Conservation (phyloP, 2,113 vertebrate species). For the Pycnonotus jocosus region DNA sequence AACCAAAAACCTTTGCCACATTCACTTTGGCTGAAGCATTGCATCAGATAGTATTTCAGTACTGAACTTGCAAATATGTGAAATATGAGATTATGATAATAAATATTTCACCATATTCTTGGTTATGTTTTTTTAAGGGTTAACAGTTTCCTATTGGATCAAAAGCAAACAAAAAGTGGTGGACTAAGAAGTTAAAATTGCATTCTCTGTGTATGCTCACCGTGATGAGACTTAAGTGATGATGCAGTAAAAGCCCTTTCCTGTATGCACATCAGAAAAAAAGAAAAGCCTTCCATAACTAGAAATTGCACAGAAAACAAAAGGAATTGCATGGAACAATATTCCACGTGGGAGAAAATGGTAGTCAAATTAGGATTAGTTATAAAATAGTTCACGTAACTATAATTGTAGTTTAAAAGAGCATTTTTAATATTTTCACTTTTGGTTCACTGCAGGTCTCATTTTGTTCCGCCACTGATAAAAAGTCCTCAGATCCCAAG, state of each 20-base stretch:
- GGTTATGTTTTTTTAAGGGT: constrained; percentile 59
- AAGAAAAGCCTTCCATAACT: not conserved
- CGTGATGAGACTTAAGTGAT: constrained; percentile 34
- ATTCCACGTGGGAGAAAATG: not conserved
- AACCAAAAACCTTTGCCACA: constrained; percentile 21
- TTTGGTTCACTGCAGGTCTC: not conserved
- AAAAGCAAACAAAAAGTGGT: constrained; percentile 69
- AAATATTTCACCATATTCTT: constrained; percentile 70
- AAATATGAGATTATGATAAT: constrained; percentile 73
- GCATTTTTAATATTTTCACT: not conserved
- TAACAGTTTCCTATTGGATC: constrained; percentile 64
- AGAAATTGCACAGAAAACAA: not conserved
- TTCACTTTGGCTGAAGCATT: constrained; percentile 46
- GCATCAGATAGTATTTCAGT: constrained; percentile 70
- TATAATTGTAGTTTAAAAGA: not conserved
- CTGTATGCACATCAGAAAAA: not conserved
- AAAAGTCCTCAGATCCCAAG: not conserved
- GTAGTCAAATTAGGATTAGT: not conserved
- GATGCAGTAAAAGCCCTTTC: constrained; percentile 14
- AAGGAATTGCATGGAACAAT: not conserved
- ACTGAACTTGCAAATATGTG: constrained; percentile 72
- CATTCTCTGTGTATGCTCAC: constrained; percentile 24
- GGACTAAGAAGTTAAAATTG: constrained; percentile 61
- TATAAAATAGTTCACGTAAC: not conserved
- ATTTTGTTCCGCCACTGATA: not conserved